phyloP scores from a whole-genome alignment of 2,888 invertebrate species.

The Acronicta leporina region DNA sequence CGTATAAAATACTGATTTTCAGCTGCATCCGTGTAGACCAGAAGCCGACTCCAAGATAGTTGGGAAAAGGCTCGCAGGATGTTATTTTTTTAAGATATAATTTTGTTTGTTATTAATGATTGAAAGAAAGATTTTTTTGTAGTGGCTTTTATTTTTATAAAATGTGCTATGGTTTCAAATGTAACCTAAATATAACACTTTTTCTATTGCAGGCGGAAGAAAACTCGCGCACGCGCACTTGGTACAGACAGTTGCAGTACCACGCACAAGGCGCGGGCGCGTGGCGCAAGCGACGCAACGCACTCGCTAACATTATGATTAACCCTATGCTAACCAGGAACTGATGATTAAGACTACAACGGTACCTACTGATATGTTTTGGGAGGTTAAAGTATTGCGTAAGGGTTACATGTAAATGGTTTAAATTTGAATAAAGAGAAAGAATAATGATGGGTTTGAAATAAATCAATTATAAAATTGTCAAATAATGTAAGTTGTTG shows the following conservation, averaged over 20 bases:
- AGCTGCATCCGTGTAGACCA: too few species aligned
- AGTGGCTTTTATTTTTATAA: too few species aligned
- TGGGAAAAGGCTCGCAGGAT: too few species aligned
- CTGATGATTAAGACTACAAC: conserved; percentile 52
- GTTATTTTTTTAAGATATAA: too few species aligned
- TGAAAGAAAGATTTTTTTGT: too few species aligned
- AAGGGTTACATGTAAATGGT: conserved; percentile 29
- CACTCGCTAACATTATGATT: conserved; percentile 99
- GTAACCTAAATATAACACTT: too few species aligned
- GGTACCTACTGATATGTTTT: conserved; percentile 34
- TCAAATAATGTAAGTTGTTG: not conserved
- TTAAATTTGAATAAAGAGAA: not conserved
- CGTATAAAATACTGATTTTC: too few species aligned
- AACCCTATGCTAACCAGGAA: conserved; percentile 93
- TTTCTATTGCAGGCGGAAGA: conserved; percentile 94
- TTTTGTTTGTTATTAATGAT: too few species aligned
- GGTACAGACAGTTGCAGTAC: conserved; percentile 97
- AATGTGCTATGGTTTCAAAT: too few species aligned
- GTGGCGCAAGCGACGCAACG: conserved; percentile 97
- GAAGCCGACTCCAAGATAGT: too few species aligned
- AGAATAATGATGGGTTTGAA: too few species aligned
- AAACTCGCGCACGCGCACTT: conserved; percentile 94
- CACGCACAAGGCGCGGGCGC: conserved; percentile 97
- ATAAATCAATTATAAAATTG: conserved; percentile 21
- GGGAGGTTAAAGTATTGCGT: conserved; percentile 15